A percentile compares a stretch with the other conserved stretches of the same genome.
phyloP scores from a whole-genome alignment of 1,140 invertebrate genomes.

The Telenomus remus region DNA sequence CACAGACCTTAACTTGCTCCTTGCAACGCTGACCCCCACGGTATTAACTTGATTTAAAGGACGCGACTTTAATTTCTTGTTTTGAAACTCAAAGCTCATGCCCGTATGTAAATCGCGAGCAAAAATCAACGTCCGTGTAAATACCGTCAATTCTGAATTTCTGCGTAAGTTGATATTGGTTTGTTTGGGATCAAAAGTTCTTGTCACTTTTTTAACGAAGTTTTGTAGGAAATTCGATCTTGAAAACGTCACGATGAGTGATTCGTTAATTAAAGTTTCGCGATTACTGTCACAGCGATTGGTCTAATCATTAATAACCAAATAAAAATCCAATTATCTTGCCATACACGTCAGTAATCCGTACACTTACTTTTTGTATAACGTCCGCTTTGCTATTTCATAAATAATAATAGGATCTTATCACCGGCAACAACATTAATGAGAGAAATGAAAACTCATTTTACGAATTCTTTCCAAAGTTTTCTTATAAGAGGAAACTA shows the following conservation, averaged over 20 bases:
- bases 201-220: not conserved
- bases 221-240: constrained; percentile 4
- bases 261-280: too few species aligned
- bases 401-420: too few species aligned
- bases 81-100: constrained; percentile 29
- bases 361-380: not conserved
- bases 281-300: not conserved
- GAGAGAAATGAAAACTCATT: too few species aligned
- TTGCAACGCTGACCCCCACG: constrained; percentile 48
- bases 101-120: constrained; percentile 14
- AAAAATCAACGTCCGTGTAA: constrained; percentile 9
- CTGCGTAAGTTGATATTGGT: too few species aligned
- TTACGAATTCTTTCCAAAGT: too few species aligned
- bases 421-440: too few species aligned
- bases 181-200: too few species aligned
- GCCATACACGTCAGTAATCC: constrained; percentile 27
- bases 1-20: constrained; percentile 61
- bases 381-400: too few species aligned
- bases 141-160: constrained; percentile 1
- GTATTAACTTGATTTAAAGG: constrained; percentile 53
- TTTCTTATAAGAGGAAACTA: too few species aligned
- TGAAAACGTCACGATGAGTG: not conserved
- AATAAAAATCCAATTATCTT: constrained; percentile 39
- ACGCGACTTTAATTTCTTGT: constrained; percentile 47
- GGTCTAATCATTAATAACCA: constrained; percentile 18